Evolutionary conservation across 2,888 invertebrate species (phyloP), one percentile per base, ranked within the genome.

Genomic region (Camptogramma bilineatum): DNA sequence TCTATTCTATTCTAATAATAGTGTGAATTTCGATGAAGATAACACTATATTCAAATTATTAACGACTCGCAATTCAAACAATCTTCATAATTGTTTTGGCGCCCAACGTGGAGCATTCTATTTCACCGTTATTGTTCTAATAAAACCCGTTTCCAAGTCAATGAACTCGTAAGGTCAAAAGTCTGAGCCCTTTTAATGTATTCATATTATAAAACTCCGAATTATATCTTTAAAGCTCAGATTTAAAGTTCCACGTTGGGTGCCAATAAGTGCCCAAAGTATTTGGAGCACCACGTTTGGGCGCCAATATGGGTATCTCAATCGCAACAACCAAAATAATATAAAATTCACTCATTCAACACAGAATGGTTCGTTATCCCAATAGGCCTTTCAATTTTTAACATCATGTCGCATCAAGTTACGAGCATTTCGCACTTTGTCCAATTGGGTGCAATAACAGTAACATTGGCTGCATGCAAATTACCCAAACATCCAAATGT

Each of bases 381-480:
- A 63, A 68, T 66, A 62, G 61, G 48, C 65, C 54, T 66, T 69
- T 68, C 64, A 73, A 69, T 73, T 69, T 71, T 70, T 69, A 68
- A 73, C 66, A 52, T 51, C 63, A 58, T 70, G 70, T 64, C 66
- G 61, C 69, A 51, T 68, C 62, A 59, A 69, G 69, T 59, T 64
- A 62, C 66, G 62, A 61, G 62, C 68, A 56, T 65, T 72, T 69
- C 66, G 51, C 71, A 68, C 71, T 66, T 65, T 63, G 65, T 57
- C 63, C 72, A 71, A 73, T 69, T 69, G 71, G 61, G 59, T 71
- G 69, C 71, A 69, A 71, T 73, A 73, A 73, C 72, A 62, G 68
- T 69, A 69, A 71, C 68, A 65, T 55, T 55, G 63, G 66, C 63
- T 73, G 72, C 72, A 73, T 71, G 68, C 64, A 69, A 71, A 73